Base-by-base conservation (phyloP, 1,140 invertebrate species). In the Antheraea mylitta region DNA sequence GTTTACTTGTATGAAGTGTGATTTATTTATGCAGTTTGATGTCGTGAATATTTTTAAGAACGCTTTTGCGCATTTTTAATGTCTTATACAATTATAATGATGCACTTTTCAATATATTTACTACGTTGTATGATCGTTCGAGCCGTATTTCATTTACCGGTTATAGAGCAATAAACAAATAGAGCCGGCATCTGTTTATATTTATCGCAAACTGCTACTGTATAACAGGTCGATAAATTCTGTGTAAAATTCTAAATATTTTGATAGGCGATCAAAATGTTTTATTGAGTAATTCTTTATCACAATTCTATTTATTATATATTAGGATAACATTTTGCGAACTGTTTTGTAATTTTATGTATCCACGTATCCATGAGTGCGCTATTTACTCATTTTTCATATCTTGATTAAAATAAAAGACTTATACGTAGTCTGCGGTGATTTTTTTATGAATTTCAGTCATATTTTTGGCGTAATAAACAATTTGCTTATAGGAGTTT, bases 61-160 rank as follows among this genome's bases (percentile, higher is more conserved):
- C 85, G 88, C 88, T 88, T 90, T 90, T 90, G 88, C 86, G 88
- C 85, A 76, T 83, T 87, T 90, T 82, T 85, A 78, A 75, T 70
- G 45, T 18, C 45, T 69, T 70, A 76, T 73, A 71, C 70, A 76
- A 69, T 69, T 16, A 53, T 53, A 59, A 30, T 71, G 63, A 66
- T 58, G 71, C 71, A 72, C 71, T 66, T 68, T 65, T 62, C 38
- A 66, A 63, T 68, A 71, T 65, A 37, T 67, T 67, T 45, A 36
- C 8, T 53, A 53, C 10, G 11, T 53, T 5, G 13, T 53, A 6
- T 53, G 16, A 53, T 16, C 5, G 16, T 53, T 53, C 45, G 10
- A 16, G 4, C 16, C 11, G 37, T 63, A 63, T 37, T 63, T 63
- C 36, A 63, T 37, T 30, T 63, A 10, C 9, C 18, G 61, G 18